phyloP scores from a whole-genome alignment of 1,140 invertebrate genomes.

The Drosophila kurseongensis region DNA sequence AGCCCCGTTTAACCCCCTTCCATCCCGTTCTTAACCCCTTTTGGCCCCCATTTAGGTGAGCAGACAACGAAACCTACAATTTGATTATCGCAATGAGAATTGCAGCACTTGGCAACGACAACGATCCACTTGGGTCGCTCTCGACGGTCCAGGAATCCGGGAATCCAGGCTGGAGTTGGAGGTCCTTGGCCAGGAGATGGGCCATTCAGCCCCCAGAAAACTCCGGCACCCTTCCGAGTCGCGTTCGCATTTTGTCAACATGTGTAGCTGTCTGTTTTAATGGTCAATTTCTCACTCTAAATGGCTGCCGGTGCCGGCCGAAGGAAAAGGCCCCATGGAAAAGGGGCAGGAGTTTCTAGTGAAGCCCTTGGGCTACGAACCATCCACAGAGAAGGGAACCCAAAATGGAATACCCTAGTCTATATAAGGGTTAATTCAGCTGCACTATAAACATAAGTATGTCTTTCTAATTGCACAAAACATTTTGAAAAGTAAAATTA shows the following conservation, averaged over 20 bases:
- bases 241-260: slow-evolving; percentile 81
- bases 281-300: slow-evolving; percentile 84
- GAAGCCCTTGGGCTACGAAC: slow-evolving; percentile 9
- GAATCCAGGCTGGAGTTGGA: not conserved
- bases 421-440: not conserved
- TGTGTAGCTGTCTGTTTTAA: slow-evolving; percentile 82
- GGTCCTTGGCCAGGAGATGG: not conserved
- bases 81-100: slow-evolving; percentile 84
- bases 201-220: not conserved
- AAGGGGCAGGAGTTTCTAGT: not conserved
- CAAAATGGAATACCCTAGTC: not conserved
- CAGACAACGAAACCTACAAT: slow-evolving; percentile 75
- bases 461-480: not conserved
- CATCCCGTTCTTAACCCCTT: not conserved
- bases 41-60: slow-evolving; percentile 8
- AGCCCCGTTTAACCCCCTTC: not conserved
- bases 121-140: slow-evolving; percentile 28
- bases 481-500: not conserved
- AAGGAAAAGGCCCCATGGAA: slow-evolving; percentile 22
- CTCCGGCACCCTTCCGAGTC: slow-evolving; percentile 27
- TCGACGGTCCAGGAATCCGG: not conserved
- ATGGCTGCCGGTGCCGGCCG: slow-evolving; percentile 52
- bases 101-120: slow-evolving; percentile 66
- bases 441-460: no score
- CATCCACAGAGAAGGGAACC: not conserved